phyloP scores from a whole-genome alignment of 2,888 invertebrate genomes.

The Agapetus fuscipes region DNA sequence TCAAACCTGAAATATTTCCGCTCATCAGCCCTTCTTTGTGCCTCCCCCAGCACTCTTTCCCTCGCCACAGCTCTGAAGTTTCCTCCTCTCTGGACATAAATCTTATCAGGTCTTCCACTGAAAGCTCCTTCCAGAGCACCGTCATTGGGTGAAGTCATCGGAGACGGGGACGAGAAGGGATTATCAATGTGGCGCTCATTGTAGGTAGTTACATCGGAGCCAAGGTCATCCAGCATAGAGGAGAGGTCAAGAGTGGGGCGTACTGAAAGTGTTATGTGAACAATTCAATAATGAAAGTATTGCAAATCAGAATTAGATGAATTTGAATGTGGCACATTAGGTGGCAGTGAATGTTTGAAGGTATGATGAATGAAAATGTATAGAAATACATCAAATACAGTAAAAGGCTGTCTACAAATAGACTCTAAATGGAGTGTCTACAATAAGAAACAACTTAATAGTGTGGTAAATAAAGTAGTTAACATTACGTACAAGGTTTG shows the following conservation, averaged over 20 bases:
- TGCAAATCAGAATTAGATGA: too few species aligned
- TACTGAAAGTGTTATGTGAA: too few species aligned
- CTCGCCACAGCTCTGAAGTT: conserved; percentile 40
- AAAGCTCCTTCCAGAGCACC: conserved; percentile 34
- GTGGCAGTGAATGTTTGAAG: too few species aligned
- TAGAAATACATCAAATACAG: too few species aligned
- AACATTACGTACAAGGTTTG: conserved; percentile 39
- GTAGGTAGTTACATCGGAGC: conserved; percentile 32
- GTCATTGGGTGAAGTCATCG: conserved; percentile 42
- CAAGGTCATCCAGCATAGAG: conserved; percentile 38
- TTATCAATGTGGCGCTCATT: conserved; percentile 43
- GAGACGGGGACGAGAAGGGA: conserved; percentile 44
- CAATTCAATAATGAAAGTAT: background rate
- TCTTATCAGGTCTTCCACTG: conserved; percentile 35
- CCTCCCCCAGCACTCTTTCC: conserved; percentile 36
- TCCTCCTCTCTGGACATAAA: conserved; percentile 42
- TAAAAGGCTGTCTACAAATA: too few species aligned
- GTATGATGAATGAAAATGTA: too few species aligned
- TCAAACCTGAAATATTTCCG: conserved; percentile 40
- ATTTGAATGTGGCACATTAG: too few species aligned
- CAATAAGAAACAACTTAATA: too few species aligned
- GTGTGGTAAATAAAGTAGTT: too few species aligned
- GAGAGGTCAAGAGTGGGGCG: conserved; percentile 37
- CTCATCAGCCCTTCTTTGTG: conserved; percentile 36
- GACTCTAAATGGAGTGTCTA: too few species aligned